phyloP scores from a whole-genome alignment of 2,113 vertebrate species.

The Gymnogyps californianus region DNA sequence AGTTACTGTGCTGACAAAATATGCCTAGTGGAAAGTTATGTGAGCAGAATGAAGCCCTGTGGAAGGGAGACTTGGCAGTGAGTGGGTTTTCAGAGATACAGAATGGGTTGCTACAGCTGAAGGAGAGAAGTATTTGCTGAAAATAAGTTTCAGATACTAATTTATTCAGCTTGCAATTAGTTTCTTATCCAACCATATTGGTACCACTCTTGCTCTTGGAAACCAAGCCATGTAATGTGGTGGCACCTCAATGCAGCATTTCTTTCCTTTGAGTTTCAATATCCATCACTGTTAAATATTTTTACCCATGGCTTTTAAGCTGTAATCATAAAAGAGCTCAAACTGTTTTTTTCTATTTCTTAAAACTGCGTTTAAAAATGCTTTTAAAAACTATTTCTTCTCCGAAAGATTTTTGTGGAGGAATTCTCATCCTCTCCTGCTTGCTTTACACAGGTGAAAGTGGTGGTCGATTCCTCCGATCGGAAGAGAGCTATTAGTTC shows the following conservation, averaged over 20 bases:
- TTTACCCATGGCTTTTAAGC: neutral
- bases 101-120: neutral
- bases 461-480: conserved; percentile 81
- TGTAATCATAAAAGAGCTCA: neutral
- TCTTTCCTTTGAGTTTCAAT: neutral
- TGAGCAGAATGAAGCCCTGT: neutral
- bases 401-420: neutral
- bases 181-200: neutral
- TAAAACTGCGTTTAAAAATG: neutral
- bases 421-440: neutral
- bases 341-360: accelerated
- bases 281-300: neutral
- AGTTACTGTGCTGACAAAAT: neutral
- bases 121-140: neutral
- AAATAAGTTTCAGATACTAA: neutral
- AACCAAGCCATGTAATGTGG: neutral
- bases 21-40: neutral
- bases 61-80: neutral
- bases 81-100: neutral
- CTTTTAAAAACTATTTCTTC: neutral
- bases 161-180: neutral
- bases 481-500: conserved; percentile 87
- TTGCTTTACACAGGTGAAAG: conserved; percentile 78
- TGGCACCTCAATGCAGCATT: neutral
- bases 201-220: neutral